Base-by-base conservation (phyloP, 2,113 vertebrate genomes). In the Morone chrysops region DNA sequence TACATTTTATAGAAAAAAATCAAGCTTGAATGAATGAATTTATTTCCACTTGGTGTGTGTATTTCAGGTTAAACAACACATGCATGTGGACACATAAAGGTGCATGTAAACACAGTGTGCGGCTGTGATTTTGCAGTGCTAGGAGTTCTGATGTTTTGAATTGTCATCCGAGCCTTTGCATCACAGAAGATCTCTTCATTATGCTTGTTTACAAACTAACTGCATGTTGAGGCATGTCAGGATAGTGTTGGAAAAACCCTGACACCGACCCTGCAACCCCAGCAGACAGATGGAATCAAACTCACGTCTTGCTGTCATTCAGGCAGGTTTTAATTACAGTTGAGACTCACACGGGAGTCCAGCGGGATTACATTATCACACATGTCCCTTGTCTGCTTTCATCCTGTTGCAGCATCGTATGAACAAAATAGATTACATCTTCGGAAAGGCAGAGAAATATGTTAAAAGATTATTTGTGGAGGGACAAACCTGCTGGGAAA, bases 311-410 rank as follows among this genome's bases (percentile, higher is more conserved):
- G 6, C 16, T 61, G 75, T 77, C 82, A 63, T 73, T 74, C 78
- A 70, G 53, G 73, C 69, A 61, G 59, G 54, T 84, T 87, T 86
- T 90, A 87, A 92, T 92, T 88, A 87, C 62, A 70, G 48, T 63
- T 1, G 0, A 77, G 65, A 61, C 14, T 73, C 77, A 54, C 61
- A 7, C 14, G 8, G 25, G 17, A 59, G 41, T 80, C 78, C 81
- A 17, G 65, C 65, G 82, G 70, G 83, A 89, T 66, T 31, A 50
- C 45, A 54, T 85, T 36, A 75, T 70, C 53, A 75, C 65, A 70
- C 40, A 43, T 61, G 69, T 83, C 65, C 40, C 80, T 18, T 51
- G 57, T 74, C 72, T 60, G 45, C 31, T 66, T 77, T 82, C 72
- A 62, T 87, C 68, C 57, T 20, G 74, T 80, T 78, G 2, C 50